A percentile compares a stretch with the other conserved stretches of the same genome.
phyloP scores from a whole-genome alignment of 2,797 vertebrate species.

The Vipera latastei region DNA sequence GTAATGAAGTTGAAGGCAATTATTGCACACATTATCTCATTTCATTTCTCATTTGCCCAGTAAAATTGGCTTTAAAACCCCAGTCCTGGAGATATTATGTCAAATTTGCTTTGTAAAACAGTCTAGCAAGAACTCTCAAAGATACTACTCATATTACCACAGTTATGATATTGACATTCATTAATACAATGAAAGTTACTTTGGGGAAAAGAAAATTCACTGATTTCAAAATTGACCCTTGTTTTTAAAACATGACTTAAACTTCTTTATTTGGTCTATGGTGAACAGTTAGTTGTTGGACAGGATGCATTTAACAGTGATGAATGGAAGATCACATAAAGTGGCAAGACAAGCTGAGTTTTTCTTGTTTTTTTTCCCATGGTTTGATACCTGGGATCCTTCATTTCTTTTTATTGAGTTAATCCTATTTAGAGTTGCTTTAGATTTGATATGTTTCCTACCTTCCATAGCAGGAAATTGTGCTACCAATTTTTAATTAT shows the following conservation, averaged over 20 bases:
- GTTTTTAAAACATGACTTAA: neutral
- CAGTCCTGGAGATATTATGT: slow-evolving; percentile 41
- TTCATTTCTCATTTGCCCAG: slow-evolving; percentile 52
- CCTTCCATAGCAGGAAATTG: neutral
- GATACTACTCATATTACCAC: slow-evolving; percentile 9
- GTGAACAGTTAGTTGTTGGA: neutral
- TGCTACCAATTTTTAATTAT: neutral
- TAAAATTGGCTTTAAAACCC: slow-evolving; percentile 49
- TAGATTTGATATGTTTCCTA: neutral
- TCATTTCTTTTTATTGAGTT: neutral
- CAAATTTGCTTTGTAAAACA: slow-evolving; percentile 34
- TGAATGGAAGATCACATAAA: neutral
- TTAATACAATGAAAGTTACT: slow-evolving; percentile 13
- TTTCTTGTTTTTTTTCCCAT: neutral
- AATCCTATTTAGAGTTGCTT: neutral
- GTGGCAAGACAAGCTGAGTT: neutral
- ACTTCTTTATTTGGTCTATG: neutral
- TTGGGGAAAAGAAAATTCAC: neutral
- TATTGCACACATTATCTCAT: slow-evolving; percentile 52
- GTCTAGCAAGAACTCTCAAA: slow-evolving; percentile 28
- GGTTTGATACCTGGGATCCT: neutral
- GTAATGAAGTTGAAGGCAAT: slow-evolving; percentile 55
- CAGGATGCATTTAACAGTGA: neutral
- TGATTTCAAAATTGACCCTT: neutral
- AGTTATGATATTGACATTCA: slow-evolving; percentile 15